phyloP scores from a whole-genome alignment of 1,140 invertebrate species.

The Leptonema lineaticorne region DNA sequence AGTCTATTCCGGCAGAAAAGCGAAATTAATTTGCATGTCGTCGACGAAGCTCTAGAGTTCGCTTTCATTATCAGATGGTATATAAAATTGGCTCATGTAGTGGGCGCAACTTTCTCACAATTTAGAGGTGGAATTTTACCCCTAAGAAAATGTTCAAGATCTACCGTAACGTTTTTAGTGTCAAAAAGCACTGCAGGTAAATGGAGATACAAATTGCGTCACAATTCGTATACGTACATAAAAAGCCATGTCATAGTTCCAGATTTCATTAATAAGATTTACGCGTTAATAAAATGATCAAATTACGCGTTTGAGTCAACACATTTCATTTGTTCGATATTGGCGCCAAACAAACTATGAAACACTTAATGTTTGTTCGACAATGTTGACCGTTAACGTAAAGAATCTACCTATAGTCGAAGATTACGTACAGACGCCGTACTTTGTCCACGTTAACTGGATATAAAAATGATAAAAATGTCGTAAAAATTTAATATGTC shows the following conservation, averaged over 20 bases:
- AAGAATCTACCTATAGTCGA: too few relatives aligned
- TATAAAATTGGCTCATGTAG: not conserved
- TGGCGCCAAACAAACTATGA: not conserved
- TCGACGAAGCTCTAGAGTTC: conserved; percentile 29
- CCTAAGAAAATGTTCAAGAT: not conserved
- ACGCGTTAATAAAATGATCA: not conserved
- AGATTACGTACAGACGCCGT: too few relatives aligned
- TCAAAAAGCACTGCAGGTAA: not conserved
- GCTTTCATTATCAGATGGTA: conserved; percentile 26
- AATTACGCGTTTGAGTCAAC: too few relatives aligned
- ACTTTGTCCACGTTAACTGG: too few relatives aligned
- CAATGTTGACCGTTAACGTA: too few relatives aligned
- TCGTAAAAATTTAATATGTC: too few relatives aligned
- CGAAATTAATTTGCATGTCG: conserved; percentile 37
- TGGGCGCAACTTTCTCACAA: conserved; percentile 27
- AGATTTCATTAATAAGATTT: too few relatives aligned
- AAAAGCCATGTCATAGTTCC: not conserved
- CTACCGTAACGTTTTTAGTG: not conserved
- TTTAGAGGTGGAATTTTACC: conserved; percentile 19
- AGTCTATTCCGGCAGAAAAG: not conserved
- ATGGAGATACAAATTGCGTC: not conserved
- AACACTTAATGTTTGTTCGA: too few relatives aligned
- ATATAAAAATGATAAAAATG: too few relatives aligned
- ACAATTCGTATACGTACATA: not conserved
- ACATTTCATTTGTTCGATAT: not conserved